These are phyloP conservation scores for Sorex maritimensis DNA, from an alignment of 2,797 vertebrate species.

Conservation along the genomic window DNA sequence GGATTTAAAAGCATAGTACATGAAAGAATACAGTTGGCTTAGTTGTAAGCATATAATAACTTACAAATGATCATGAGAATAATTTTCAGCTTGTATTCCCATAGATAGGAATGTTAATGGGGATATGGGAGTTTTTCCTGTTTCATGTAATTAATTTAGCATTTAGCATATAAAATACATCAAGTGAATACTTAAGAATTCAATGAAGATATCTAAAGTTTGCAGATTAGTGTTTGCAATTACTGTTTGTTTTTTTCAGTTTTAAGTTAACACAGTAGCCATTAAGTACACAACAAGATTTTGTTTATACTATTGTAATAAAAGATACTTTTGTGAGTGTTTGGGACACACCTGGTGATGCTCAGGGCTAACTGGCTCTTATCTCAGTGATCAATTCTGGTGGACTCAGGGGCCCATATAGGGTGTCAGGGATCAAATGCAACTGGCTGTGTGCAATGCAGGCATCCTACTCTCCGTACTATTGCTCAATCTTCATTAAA, in stretches of 20 bases:
- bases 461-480: constrained; percentile 51
- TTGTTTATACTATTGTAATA: constrained; percentile 59
- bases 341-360: no score
- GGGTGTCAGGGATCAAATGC: no score
- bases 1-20: background rate
- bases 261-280: constrained; percentile 64
- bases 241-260: constrained; percentile 48
- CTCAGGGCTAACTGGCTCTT: no score
- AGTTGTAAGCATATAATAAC: background rate
- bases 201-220: constrained; percentile 10
- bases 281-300: constrained; percentile 59
- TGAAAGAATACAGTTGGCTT: background rate
- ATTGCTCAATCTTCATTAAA: constrained; percentile 74
- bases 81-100: background rate
- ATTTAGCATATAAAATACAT: background rate
- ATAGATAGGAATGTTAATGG: background rate
- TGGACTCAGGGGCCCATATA: no score
- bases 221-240: background rate
- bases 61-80: background rate
- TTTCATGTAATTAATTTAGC: background rate
- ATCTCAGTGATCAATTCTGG: no score
- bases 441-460: no score
- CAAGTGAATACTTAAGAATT: constrained; percentile 52
- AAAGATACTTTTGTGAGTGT: background rate
- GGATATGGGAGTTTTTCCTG: background rate